Evolutionary conservation across 2,113 vertebrate species (phyloP).

Genomic region (Alethe diademata): DNA sequence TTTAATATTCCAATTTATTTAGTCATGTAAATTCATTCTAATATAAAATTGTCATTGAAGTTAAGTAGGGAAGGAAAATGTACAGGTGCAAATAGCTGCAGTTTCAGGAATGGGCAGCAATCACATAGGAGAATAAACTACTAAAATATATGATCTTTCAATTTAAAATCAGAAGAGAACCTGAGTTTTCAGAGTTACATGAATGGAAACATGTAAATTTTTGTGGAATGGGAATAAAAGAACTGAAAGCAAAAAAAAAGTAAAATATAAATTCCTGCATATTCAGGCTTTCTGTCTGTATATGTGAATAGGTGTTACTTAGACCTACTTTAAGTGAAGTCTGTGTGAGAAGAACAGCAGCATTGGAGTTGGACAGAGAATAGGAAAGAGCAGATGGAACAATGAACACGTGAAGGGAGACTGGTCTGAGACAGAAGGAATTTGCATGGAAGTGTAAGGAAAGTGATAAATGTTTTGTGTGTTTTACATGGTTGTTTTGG

Average conservation of each 20-base stretch:
- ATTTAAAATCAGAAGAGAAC: background rate
- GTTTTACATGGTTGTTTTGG: background rate
- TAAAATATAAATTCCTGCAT: background rate
- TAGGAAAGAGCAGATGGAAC: background rate
- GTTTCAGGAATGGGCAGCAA: background rate
- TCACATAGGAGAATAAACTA: background rate
- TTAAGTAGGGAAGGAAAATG: background rate
- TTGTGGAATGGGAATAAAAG: background rate
- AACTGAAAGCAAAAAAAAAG: background rate
- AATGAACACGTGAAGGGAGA: background rate
- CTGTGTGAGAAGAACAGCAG: background rate
- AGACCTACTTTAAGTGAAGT: background rate
- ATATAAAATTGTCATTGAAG: slow-evolving; percentile 1
- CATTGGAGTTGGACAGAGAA: background rate
- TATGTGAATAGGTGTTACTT: background rate
- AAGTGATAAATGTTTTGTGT: background rate
- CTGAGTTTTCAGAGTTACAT: background rate
- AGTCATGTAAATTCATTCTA: slow-evolving; percentile 1
- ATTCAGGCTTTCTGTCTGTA: background rate
- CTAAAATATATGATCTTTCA: background rate
- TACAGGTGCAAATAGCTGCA: background rate
- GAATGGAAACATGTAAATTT: background rate
- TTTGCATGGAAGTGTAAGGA: background rate
- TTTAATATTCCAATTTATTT: slow-evolving; percentile 43
- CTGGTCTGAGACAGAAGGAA: background rate